Percentiles rank a stretch among this genome's conserved stretches.
phyloP scores from a whole-genome alignment of 2,888 invertebrate species.

The Antheraea assamensis region DNA sequence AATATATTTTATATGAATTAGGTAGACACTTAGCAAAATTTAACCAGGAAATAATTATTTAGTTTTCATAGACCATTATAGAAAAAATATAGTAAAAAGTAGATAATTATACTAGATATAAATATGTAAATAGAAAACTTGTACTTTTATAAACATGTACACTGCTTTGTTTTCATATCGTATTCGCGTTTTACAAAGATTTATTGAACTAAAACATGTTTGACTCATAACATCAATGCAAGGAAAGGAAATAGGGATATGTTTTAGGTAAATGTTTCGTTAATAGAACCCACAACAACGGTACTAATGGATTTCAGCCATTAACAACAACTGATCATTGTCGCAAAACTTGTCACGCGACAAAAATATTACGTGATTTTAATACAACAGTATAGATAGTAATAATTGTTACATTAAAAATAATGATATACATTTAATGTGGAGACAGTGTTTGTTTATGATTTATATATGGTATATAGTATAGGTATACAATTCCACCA shows the following conservation, averaged over 20 bases:
- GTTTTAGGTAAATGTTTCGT: neutral
- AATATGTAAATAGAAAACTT: neutral
- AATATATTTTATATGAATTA: too few relatives aligned
- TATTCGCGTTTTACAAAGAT: neutral
- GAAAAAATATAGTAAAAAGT: too few relatives aligned
- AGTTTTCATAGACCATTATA: too few relatives aligned
- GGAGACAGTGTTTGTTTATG: constrained; percentile 25
- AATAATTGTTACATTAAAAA: constrained; percentile 1
- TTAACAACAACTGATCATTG: constrained; percentile 37
- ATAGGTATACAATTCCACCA: too few relatives aligned
- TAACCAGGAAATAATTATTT: too few relatives aligned
- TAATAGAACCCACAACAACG: constrained; percentile 28
- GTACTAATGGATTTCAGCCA: constrained; percentile 48
- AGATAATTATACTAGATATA: neutral
- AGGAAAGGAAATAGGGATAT: neutral
- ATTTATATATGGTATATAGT: neutral
- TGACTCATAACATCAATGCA: neutral
- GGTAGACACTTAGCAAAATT: too few relatives aligned
- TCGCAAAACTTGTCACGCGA: constrained; percentile 39
- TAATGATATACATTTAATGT: neutral
- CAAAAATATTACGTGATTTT: constrained; percentile 16
- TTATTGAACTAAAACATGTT: neutral
- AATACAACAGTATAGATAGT: neutral
- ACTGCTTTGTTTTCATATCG: too few relatives aligned
- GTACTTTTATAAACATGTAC: too few relatives aligned